Conservation (phyloP, 2,797 vertebrate species). For the Amniataba percoides region DNA sequence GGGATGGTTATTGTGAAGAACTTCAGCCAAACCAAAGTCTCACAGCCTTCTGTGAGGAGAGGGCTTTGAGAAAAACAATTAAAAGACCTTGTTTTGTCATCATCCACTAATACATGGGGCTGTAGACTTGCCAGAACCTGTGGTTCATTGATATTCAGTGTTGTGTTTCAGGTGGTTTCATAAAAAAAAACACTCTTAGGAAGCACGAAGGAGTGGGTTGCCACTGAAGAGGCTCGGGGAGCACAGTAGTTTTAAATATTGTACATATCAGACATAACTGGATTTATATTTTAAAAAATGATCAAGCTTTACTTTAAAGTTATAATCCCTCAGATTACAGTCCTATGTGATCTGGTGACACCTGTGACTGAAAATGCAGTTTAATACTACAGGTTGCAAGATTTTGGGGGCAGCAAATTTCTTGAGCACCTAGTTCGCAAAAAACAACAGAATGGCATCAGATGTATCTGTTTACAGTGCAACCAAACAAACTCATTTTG, state of each 20-base stretch:
- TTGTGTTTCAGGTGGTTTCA: conserved; percentile 26
- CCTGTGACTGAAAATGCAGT: not conserved
- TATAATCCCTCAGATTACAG: not conserved
- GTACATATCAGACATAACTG: not conserved
- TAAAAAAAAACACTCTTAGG: conserved; percentile 18
- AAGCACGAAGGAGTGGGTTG: not conserved
- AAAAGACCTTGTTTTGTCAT: conserved; percentile 45
- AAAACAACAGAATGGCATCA: not conserved
- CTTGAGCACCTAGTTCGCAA: not conserved
- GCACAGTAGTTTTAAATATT: conserved; percentile 4
- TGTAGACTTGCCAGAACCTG: conserved; percentile 23
- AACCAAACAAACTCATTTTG: not conserved
- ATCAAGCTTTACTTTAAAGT: not conserved
- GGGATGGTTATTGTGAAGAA: conserved; percentile 50
- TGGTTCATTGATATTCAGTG: conserved; percentile 37
- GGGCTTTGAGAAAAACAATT: conserved; percentile 54
- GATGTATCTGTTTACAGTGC: not conserved
- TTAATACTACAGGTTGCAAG: not conserved
- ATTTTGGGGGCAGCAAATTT: not conserved
- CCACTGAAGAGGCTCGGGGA: conserved; percentile 4
- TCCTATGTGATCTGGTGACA: not conserved
- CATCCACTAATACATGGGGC: conserved; percentile 30
- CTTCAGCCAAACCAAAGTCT: conserved; percentile 63
- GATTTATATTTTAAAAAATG: not conserved
- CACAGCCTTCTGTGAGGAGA: conserved; percentile 32